Evolutionary conservation across 1,140 invertebrate species (phyloP).

Genomic region (Cotesia chilonis): DNA sequence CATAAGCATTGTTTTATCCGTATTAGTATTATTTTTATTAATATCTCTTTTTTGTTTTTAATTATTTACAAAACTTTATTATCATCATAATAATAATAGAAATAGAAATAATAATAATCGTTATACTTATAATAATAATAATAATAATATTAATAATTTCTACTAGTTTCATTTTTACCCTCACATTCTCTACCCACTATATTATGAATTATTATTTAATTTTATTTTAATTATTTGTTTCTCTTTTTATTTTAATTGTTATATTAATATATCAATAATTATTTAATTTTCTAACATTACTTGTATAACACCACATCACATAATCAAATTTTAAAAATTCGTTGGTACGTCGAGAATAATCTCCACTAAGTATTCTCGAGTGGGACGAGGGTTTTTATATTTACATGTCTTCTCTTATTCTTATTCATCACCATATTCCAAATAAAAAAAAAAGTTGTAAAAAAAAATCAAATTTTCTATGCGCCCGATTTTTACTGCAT

Average conservation of each 20-base stretch:
- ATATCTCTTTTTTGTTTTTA: slow-evolving; percentile 56
- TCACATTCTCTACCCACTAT: slow-evolving; percentile 58
- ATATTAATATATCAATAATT: slow-evolving; percentile 22
- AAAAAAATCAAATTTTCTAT: no score
- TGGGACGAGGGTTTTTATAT: slow-evolving; percentile 30
- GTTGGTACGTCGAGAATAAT: slow-evolving; percentile 12
- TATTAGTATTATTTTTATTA: slow-evolving; percentile 65
- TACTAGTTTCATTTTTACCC: slow-evolving; percentile 52
- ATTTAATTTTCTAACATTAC: slow-evolving; percentile 33
- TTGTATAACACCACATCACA: slow-evolving; percentile 34
- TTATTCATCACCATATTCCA: slow-evolving; percentile 12
- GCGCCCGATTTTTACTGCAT: not conserved
- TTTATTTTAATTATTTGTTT: slow-evolving; percentile 37
- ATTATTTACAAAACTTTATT: slow-evolving; percentile 63
- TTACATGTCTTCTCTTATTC: not conserved
- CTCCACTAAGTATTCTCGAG: slow-evolving; percentile 17
- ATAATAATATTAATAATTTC: slow-evolving; percentile 62
- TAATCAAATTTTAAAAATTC: slow-evolving; percentile 34
- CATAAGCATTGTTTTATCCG: slow-evolving; percentile 41
- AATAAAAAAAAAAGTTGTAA: not conserved
- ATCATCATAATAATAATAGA: not conserved
- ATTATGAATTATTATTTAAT: slow-evolving; percentile 42
- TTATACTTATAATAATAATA: no score
- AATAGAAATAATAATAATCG: no score
- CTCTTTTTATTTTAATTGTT: slow-evolving; percentile 36